Evolutionary conservation across 1,140 invertebrate species (phyloP), one percentile per base, ranked within the genome.

Genomic region (Brachystomella parvula): DNA sequence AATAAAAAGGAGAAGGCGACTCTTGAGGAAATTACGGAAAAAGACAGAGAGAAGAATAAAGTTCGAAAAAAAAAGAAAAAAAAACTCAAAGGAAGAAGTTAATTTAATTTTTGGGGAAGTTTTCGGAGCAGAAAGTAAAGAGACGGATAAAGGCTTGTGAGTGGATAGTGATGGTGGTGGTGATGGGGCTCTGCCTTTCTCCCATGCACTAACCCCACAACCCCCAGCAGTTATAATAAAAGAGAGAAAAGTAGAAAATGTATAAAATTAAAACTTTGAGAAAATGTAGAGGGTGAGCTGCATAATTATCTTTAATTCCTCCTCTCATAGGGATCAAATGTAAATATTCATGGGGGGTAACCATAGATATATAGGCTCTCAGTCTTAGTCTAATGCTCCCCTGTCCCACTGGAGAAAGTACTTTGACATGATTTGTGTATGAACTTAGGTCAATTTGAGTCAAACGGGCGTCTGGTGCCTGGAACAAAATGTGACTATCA

Each of bases 401-500:
- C 26, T 17, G 26, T 56, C 49, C 21, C 21, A 12, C n/a, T n/a
- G n/a, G n/a, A n/a, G n/a, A n/a, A n/a, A n/a, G n/a, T n/a, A n/a
- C n/a, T n/a, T n/a, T n/a, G n/a, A n/a, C n/a, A n/a, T n/a, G n/a
- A n/a, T n/a, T n/a, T n/a, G n/a, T n/a, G n/a, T n/a, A n/a, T n/a
- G n/a, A n/a, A n/a, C n/a, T n/a, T 78, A 89, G 87, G 85, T 77
- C 78, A 85, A 64, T 89, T 88, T 75, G 83, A 86, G 73, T 87
- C 85, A 28, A 84, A 87, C 73, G 88, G 88, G 31, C 80, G 85
- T 67, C 80, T 83, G 74, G 76, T 88, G 29, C 77, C 83, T 1
- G 85, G 86, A 60, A 87, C 84, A 21, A 84, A 83, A 79, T 92
- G 89, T 75, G 87, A 90, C 77, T 87, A 88, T 76, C 83, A 87